Conservation (phyloP, 2,888 invertebrate species). For the Conus canariensis region DNA sequence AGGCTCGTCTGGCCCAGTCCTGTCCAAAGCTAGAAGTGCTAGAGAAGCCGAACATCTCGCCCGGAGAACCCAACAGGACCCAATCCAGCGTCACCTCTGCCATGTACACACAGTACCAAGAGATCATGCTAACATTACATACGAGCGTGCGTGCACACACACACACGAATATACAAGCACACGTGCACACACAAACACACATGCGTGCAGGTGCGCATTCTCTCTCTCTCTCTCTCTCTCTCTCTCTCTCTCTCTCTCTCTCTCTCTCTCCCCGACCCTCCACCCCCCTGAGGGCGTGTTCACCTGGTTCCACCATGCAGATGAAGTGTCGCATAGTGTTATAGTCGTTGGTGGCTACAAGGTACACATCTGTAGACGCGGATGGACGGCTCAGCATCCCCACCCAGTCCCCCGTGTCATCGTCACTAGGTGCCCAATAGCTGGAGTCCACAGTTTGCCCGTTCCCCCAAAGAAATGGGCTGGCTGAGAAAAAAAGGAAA, state of each 20-base stretch:
- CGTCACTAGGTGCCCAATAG: too few species aligned
- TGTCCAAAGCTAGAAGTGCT: neutral
- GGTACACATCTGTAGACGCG: neutral
- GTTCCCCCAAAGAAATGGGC: neutral
- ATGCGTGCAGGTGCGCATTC: too few species aligned
- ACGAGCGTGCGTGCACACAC: too few species aligned
- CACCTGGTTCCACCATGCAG: neutral
- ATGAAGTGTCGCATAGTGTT: neutral
- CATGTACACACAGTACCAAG: neutral
- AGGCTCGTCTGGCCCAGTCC: neutral
- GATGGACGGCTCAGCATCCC: neutral
- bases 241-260: too few species aligned
- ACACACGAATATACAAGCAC: too few species aligned
- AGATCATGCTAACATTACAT: too few species aligned
- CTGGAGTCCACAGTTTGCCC: neutral
- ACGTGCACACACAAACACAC: too few species aligned
- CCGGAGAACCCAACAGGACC: neutral
- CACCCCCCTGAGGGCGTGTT: neutral
- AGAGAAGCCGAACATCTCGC: conserved; percentile 10
- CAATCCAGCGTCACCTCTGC: conserved; percentile 20
- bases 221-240: too few species aligned
- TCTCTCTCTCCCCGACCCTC: too few species aligned
- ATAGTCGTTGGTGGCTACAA: neutral
- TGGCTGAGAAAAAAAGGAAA: neutral
- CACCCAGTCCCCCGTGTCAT: too few species aligned